Evolutionary conservation across 2,888 invertebrate species (phyloP), one percentile per base, ranked within the genome.

Genomic region (Gari tellinella): DNA sequence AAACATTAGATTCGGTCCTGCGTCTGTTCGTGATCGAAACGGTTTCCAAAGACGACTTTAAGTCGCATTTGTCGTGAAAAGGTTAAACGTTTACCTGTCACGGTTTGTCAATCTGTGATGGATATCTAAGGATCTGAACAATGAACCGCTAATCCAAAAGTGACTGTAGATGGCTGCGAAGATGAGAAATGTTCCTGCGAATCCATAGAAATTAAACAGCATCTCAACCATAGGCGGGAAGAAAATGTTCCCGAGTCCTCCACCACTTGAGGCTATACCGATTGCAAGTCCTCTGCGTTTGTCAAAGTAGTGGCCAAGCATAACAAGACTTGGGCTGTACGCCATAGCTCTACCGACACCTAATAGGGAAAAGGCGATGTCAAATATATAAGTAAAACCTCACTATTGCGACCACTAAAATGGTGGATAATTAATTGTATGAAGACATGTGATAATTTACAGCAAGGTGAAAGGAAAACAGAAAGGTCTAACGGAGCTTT

Each of bases 291-390:
- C 86, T 19, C 84, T 66, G 12, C 72, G 72, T 43, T 85, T 86
- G 63, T 87, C 81, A 67, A 89, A 88, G 58, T 89, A 89, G 51
- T 76, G 55, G 14, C 86, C 85, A 1, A 88, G 84, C n/a, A 86
- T 83, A n/a, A 87, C 69, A 2, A 89, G 62, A 21, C 84, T 78
- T 1, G 88, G 87, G 0, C 84, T 80, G 56, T 89, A 89, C 14
- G 80, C 55, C 0, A 87, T 70, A n/a, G 83, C 75, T 45, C 84
- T 63, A 3, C 86, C 89, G 26, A 88, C 17, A 15, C 88, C 87
- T 87, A 63, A 3, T n/a, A n/a, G n/a, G n/a, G n/a, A n/a, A n/a
- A n/a, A n/a, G n/a, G n/a, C n/a, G n/a, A n/a, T n/a, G n/a, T n/a
- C n/a, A n/a, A n/a, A n/a, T n/a, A n/a, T n/a, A n/a, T n/a, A n/a